These are phyloP conservation scores for Tipula helvola DNA, from an alignment of 2,888 invertebrate genomes.

Conservation along the genomic window DNA sequence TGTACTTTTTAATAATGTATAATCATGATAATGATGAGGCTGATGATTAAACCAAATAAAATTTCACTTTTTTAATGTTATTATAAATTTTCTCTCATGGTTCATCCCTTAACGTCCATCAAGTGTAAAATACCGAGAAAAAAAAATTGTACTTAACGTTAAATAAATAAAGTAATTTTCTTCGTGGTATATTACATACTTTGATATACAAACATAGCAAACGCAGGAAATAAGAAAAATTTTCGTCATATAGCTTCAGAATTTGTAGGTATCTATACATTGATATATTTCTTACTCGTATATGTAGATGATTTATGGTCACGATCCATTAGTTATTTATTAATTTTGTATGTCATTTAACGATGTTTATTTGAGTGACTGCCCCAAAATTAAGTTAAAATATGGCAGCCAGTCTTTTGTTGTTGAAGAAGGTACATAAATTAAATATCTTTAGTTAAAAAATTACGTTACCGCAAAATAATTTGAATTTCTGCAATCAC, in stretches of 20 bases:
- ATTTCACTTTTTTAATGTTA: neutral
- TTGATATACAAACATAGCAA: neutral
- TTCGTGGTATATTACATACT: neutral
- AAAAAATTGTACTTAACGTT: neutral
- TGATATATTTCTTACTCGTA: too few relatives aligned
- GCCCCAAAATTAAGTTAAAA: too few relatives aligned
- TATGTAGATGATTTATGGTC: neutral
- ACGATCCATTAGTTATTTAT: neutral
- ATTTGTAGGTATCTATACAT: neutral
- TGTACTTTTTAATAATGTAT: neutral
- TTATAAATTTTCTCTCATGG: neutral
- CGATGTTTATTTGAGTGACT: too few relatives aligned
- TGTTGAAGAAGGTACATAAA: too few relatives aligned
- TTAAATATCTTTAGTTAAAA: too few relatives aligned
- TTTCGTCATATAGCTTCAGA: neutral
- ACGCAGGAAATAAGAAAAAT: neutral
- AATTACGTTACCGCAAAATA: too few relatives aligned
- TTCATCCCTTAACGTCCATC: neutral
- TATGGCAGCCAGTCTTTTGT: too few relatives aligned
- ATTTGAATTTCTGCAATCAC: too few relatives aligned
- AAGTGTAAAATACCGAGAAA: neutral
- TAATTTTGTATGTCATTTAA: neutral
- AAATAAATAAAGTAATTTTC: neutral
- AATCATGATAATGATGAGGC: neutral
- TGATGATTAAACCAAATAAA: neutral